A percentile compares a stretch with the other conserved stretches of the same genome.
Evolutionary conservation across 2,888 invertebrate species (phyloP).

Genomic region (Toxonevra muliebris): DNA sequence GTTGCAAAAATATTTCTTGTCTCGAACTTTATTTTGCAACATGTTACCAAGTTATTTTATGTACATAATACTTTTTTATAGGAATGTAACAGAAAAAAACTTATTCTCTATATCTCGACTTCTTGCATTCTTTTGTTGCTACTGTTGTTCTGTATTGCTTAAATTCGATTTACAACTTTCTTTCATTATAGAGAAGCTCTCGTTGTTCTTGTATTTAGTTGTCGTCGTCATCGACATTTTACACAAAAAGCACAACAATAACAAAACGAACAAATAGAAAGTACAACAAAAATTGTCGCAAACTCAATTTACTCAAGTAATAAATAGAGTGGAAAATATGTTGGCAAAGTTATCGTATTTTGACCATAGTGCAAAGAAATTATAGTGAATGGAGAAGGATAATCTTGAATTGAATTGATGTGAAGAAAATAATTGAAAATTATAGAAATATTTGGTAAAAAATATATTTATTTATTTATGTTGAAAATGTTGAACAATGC

Average conservation of each 20-base stretch:
- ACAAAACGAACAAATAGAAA: slow-evolving; percentile 17
- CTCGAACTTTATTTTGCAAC: slow-evolving; percentile 27
- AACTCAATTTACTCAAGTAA: slow-evolving; percentile 47
- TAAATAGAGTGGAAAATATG: slow-evolving; percentile 51
- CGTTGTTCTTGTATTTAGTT: slow-evolving; percentile 7
- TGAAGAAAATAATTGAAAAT: too few species aligned
- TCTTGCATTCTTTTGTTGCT: slow-evolving; percentile 11
- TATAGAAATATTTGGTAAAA: too few species aligned
- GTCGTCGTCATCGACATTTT: slow-evolving; percentile 19
- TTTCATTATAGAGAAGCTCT: not conserved
- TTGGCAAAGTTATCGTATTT: slow-evolving; percentile 19
- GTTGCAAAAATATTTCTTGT: slow-evolving; percentile 23
- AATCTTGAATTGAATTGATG: too few species aligned
- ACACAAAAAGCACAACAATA: slow-evolving; percentile 15
- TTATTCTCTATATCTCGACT: slow-evolving; percentile 14
- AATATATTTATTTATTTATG: too few species aligned
- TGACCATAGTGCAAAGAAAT: too few species aligned
- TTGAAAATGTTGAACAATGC: too few species aligned
- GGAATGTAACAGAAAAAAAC: not conserved
- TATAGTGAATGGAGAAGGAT: too few species aligned
- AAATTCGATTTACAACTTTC: slow-evolving; percentile 41
- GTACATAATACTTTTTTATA: slow-evolving; percentile 8
- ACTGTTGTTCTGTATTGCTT: slow-evolving; percentile 35
- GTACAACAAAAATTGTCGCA: slow-evolving; percentile 44
- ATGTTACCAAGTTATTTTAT: slow-evolving; percentile 32